A percentile compares a stretch with the other conserved stretches of the same genome.
These are phyloP conservation scores for Muscicapa comitata DNA, from an alignment of 2,797 vertebrate species.

Conservation along the genomic window DNA sequence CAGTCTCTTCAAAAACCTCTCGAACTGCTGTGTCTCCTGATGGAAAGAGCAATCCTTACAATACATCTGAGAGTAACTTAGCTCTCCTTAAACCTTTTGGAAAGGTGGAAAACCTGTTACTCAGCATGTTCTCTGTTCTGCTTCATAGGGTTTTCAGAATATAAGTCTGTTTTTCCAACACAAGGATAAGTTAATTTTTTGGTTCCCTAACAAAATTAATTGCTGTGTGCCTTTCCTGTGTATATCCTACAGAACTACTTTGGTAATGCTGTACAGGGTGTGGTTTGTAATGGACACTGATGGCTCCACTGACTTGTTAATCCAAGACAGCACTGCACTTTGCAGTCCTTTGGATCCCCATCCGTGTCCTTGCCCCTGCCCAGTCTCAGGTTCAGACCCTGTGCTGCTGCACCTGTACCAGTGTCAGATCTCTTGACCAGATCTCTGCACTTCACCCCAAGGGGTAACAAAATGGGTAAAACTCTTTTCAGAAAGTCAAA, in stretches of 20 bases:
- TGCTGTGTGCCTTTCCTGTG: background rate
- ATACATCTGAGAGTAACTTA: background rate
- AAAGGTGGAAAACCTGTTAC: background rate
- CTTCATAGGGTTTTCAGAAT: background rate
- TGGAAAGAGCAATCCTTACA: background rate
- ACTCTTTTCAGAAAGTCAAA: background rate
- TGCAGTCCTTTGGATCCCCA: background rate
- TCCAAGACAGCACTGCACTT: background rate
- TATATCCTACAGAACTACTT: background rate
- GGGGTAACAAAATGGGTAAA: background rate
- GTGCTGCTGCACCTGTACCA: background rate
- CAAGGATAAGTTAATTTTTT: background rate
- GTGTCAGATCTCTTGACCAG: background rate
- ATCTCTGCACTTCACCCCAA: background rate
- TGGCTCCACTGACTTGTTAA: background rate
- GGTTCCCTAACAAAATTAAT: background rate
- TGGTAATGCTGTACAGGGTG: background rate
- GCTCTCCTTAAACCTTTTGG: background rate
- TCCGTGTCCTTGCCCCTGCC: background rate
- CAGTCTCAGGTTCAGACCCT: background rate
- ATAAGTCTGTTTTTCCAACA: background rate
- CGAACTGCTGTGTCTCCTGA: constrained; percentile 88
- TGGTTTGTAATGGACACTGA: background rate
- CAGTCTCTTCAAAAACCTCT: constrained; percentile 94
- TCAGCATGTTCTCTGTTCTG: background rate